phyloP scores from a whole-genome alignment of 2,888 invertebrate genomes.

The Didymodactylos carnosus region DNA sequence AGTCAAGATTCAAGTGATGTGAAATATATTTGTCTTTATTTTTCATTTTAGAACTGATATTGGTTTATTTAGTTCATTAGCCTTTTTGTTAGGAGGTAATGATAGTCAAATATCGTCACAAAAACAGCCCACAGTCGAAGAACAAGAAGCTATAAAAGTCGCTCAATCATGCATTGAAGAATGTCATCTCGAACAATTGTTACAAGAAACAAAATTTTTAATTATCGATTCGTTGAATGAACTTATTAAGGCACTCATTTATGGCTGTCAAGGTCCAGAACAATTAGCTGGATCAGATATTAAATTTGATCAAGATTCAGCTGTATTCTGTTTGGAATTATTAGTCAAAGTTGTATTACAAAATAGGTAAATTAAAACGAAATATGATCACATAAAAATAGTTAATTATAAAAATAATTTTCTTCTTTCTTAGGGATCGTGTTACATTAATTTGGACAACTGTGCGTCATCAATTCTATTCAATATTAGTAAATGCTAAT shows the following conservation, averaged over 20 bases:
- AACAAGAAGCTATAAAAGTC: constrained; percentile 46
- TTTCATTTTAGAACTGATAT: neutral
- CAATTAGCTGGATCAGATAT: constrained; percentile 20
- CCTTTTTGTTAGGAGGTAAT: neutral
- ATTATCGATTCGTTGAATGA: constrained; percentile 56
- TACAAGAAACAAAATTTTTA: constrained; percentile 81
- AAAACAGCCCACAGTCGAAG: constrained; percentile 63
- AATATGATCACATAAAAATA: too few relatives aligned
- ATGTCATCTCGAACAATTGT: constrained; percentile 70
- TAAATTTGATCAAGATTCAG: constrained; percentile 61
- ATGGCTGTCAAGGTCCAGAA: constrained; percentile 52
- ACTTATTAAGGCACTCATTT: constrained; percentile 49
- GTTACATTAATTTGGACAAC: constrained; percentile 58
- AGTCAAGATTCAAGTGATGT: too few relatives aligned
- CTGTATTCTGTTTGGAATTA: constrained; percentile 77
- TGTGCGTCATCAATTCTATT: constrained; percentile 56
- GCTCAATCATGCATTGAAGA: constrained; percentile 70
- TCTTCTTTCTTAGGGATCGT: too few relatives aligned
- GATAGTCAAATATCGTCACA: constrained; percentile 44
- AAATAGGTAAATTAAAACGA: too few relatives aligned
- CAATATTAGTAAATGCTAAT: constrained; percentile 48
- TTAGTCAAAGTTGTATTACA: constrained; percentile 77
- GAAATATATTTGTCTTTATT: too few relatives aligned
- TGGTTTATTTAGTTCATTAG: neutral
- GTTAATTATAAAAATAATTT: too few relatives aligned